Base-by-base conservation (phyloP, 2,113 vertebrate species). In the Naja naja region DNA sequence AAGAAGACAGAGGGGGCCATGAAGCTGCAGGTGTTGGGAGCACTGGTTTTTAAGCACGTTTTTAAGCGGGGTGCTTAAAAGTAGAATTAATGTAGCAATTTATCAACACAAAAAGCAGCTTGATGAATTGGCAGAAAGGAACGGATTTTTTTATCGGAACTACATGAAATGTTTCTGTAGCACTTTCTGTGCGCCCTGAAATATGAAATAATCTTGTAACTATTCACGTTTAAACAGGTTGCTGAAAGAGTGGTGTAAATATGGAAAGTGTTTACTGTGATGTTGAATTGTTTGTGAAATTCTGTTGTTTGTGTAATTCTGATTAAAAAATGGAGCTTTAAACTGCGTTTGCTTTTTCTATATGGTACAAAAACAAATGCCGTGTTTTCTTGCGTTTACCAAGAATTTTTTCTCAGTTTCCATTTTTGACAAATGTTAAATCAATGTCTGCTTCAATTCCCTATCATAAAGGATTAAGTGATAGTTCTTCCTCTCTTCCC, bases 1-100 rank as follows among this genome's bases (percentile, higher is more conserved):
- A 96, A 94, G 95, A 97, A 94, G 97, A 94, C 96, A 92, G 94
- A 96, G 95, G 94, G 96, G 95, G 96, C 95, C 95, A 91, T 92
- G 95, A 96, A 97, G 96, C 95, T 95, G 96, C 96, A 97, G 96
- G 97, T 97, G 97, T 97, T 95, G 94, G 89, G 91, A 95, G 96
- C 95, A 97, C 93, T 91, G 22, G 2, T n/a, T 47, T 93, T 89
- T 12, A 0, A 94, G 91, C 30, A 69, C 30, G 0, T 92, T 94
- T 94, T 94, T 93, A 92, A 93, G 87, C 30, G 49, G 96, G 96
- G 97, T 95, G 97, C 95, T 0, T 92, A 95, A 94, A 95, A 95
- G 12, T 0, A 88, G 95, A 93, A 45, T 94, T 30, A 93, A 87
- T 49, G 34, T 58, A 81, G 94, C 94, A 9, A 0, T 92, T 93